Evolutionary conservation across 1,140 invertebrate genomes (phyloP), one percentile per base, ranked within the genome.

Genomic region (Orussus abietinus): DNA sequence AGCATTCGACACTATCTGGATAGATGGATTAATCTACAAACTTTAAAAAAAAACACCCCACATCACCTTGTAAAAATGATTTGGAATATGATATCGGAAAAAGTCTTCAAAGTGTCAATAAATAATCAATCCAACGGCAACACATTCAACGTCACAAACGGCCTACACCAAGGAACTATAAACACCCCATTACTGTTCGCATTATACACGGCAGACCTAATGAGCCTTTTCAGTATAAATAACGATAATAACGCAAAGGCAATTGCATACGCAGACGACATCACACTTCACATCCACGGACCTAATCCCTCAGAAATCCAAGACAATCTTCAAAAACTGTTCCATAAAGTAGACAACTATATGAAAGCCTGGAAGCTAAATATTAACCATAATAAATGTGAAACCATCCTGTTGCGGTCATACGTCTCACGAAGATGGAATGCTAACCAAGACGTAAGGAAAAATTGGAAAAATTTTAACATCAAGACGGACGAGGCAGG

Each of bases 1-100:
- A 22, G 51, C 51, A 1, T 59, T 57, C 19, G 54, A 59, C 29
- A 29, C 21, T 5, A 44, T 57, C 2, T 54, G 41, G 38, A 31
- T 25, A 3, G 45, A 42, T 4, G 54, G 51, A 2, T 10, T 57
- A 7, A 34, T 57, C 0, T 33, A 40, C 20, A 55, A 57, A 40
- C 11, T 57, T 5, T 25, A 12, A 11, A 38, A 29, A 25, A 17
- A 22, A 3, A 41, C 43, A 21, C 39, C 38, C 31, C 54, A 4
- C 14, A 11, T 2, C 18, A 42, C 6, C 6, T 42, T 12, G 29
- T 36, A 2, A 32, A 33, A 22, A 32, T 42, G 1, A 33, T 42
- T 4, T 36, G 22, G 36, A 26, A 10, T 28, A 38, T 38, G 36
- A 21, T 38, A 26, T 29, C 14, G 1, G 36, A 18, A 2, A 17